Conservation (phyloP, 2,888 invertebrate species). For the Gandaritis pyraliata region DNA sequence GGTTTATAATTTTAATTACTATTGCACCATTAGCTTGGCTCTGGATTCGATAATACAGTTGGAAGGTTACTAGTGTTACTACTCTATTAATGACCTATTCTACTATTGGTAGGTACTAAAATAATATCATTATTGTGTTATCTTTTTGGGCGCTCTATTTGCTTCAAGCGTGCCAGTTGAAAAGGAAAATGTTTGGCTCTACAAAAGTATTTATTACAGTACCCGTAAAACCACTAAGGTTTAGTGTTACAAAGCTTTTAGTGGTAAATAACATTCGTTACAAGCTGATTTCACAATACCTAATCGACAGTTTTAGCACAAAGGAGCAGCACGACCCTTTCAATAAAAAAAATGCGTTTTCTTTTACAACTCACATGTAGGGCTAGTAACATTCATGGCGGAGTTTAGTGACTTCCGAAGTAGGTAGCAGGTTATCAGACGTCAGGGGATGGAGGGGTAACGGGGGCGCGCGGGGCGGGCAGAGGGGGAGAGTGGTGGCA, state of each 20-base stretch:
- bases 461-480: slow-evolving; percentile 46
- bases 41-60: background rate
- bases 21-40: background rate
- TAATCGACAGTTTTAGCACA: slow-evolving; percentile 69
- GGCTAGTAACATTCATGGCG: slow-evolving; percentile 75
- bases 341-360: slow-evolving; percentile 79
- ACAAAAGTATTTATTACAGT: slow-evolving; percentile 40
- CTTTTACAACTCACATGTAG: slow-evolving; percentile 72
- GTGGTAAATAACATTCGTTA: slow-evolving; percentile 46
- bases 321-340: slow-evolving; percentile 68
- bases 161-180: slow-evolving; percentile 26
- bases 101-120: background rate
- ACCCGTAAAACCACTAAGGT: slow-evolving; percentile 40
- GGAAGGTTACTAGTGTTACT: background rate
- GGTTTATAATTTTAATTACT: too few species aligned
- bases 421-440: slow-evolving; percentile 83
- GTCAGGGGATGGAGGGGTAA: slow-evolving; percentile 54
- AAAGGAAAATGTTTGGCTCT: slow-evolving; percentile 34
- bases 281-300: slow-evolving; percentile 61
- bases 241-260: slow-evolving; percentile 54
- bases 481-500: slow-evolving; percentile 57
- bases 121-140: slow-evolving; percentile 7
- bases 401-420: slow-evolving; percentile 84
- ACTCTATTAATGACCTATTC: too few species aligned
- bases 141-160: slow-evolving; percentile 18